phyloP scores from a whole-genome alignment of 2,797 vertebrate species.

The Petrocephalus sullivani region DNA sequence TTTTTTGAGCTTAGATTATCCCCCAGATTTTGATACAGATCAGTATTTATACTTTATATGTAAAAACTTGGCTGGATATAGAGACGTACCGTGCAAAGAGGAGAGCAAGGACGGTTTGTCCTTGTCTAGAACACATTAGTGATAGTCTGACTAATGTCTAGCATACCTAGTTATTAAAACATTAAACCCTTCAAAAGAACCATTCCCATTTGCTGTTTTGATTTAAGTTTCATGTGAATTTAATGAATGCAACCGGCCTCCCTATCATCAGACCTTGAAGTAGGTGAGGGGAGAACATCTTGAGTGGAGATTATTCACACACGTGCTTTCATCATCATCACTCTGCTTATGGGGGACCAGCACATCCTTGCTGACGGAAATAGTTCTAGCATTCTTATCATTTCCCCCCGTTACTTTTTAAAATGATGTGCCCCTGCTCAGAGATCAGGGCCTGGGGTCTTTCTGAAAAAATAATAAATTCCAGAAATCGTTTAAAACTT shows the following conservation, averaged over 20 bases:
- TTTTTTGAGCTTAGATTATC: constrained; percentile 5
- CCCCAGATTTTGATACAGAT: constrained; percentile 14
- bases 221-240: not conserved
- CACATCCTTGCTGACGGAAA: constrained; percentile 14
- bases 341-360: not conserved
- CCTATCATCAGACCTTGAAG: not conserved
- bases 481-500: not conserved
- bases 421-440: not conserved
- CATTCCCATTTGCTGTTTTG: not conserved
- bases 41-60: not conserved
- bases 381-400: not conserved
- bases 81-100: not conserved
- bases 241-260: not conserved
- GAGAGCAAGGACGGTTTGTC: constrained; percentile 5
- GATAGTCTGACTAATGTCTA: constrained; percentile 8
- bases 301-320: constrained; percentile 1
- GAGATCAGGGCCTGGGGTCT: not conserved
- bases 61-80: constrained; percentile 9
- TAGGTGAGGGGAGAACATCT: not conserved
- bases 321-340: not conserved
- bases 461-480: not conserved
- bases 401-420: not conserved
- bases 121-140: constrained; percentile 14
- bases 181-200: constrained; percentile 16
- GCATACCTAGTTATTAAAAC: constrained; percentile 22